A percentile compares a stretch with the other conserved stretches of the same genome.
Evolutionary conservation across 2,888 invertebrate species (phyloP).

Genomic region (Pseudococcus longispinus): DNA sequence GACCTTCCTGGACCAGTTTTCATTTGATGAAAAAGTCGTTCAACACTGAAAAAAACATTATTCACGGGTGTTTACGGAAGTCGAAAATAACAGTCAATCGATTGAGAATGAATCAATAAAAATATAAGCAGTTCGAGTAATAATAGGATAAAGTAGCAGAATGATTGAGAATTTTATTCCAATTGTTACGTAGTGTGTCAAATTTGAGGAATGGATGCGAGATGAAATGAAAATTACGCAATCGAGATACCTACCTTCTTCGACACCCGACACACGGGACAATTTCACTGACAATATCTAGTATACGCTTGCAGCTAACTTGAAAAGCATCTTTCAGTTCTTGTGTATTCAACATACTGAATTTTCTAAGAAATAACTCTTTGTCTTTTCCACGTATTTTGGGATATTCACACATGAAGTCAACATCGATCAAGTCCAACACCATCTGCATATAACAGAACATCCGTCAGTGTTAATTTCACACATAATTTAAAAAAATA

Average conservation of each 20-base stretch:
- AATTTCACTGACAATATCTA: slow-evolving; percentile 85
- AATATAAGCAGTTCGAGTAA: not conserved
- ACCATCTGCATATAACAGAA: slow-evolving; percentile 76
- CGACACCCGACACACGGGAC: slow-evolving; percentile 95
- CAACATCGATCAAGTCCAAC: slow-evolving; percentile 87
- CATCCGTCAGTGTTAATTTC: not conserved
- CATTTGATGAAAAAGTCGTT: slow-evolving; percentile 85
- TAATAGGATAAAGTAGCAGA: not conserved
- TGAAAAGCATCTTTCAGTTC: slow-evolving; percentile 82
- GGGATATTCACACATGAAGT: slow-evolving; percentile 78
- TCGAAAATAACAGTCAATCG: slow-evolving; percentile 35
- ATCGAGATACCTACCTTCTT: slow-evolving; percentile 71
- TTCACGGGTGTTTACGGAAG: slow-evolving; percentile 25
- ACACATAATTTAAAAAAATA: not conserved
- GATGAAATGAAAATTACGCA: not conserved
- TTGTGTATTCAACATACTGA: slow-evolving; percentile 75
- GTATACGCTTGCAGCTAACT: slow-evolving; percentile 82
- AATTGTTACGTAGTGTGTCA: not conserved
- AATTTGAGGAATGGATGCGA: not conserved
- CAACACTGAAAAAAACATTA: slow-evolving; percentile 72
- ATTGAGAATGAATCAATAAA: not conserved
- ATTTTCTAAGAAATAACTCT: slow-evolving; percentile 85
- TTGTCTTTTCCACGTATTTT: slow-evolving; percentile 50
- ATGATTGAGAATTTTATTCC: not conserved
- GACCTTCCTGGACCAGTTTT: slow-evolving; percentile 80